Conservation (phyloP, 2,888 invertebrate genomes). For the Mongoloraphidia duomilia region DNA sequence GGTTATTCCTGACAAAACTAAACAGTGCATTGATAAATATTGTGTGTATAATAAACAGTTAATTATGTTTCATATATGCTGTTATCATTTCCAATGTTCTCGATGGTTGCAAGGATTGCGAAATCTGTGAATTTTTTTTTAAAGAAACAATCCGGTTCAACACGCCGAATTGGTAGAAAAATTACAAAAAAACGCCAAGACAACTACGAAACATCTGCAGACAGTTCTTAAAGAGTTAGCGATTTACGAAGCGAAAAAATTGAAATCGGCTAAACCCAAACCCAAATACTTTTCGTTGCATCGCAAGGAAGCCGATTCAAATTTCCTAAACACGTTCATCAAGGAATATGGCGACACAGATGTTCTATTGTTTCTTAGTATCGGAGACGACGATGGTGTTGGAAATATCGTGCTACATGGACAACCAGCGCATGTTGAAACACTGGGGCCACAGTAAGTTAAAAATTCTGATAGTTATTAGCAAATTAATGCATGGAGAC, state of each 20-base stretch:
- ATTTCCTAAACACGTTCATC: constrained; percentile 56
- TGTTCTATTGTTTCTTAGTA: constrained; percentile 50
- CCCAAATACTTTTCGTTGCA: constrained; percentile 44
- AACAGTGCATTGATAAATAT: too few species aligned
- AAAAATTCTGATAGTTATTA: background rate
- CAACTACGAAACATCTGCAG: constrained; percentile 46
- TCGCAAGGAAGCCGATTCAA: constrained; percentile 62
- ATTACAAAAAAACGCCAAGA: constrained; percentile 52
- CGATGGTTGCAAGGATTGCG: too few species aligned
- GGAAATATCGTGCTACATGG: constrained; percentile 44
- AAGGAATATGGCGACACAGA: constrained; percentile 43
- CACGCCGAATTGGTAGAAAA: constrained; percentile 62
- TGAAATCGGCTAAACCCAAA: constrained; percentile 32
- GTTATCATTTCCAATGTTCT: too few species aligned
- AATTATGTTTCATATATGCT: too few species aligned
- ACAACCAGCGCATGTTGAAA: constrained; percentile 35
- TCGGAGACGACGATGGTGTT: constrained; percentile 50
- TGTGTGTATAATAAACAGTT: too few species aligned
- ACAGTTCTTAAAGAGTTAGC: constrained; percentile 55
- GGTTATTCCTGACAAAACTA: too few species aligned
- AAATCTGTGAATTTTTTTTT: too few species aligned
- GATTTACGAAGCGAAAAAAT: constrained; percentile 45
- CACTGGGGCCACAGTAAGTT: constrained; percentile 46
- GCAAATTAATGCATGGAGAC: background rate
- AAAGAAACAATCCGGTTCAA: constrained; percentile 52